A percentile compares a stretch with the other conserved stretches of the same genome.
phyloP scores from a whole-genome alignment of 2,888 invertebrate species.

The Lypha dubia region DNA sequence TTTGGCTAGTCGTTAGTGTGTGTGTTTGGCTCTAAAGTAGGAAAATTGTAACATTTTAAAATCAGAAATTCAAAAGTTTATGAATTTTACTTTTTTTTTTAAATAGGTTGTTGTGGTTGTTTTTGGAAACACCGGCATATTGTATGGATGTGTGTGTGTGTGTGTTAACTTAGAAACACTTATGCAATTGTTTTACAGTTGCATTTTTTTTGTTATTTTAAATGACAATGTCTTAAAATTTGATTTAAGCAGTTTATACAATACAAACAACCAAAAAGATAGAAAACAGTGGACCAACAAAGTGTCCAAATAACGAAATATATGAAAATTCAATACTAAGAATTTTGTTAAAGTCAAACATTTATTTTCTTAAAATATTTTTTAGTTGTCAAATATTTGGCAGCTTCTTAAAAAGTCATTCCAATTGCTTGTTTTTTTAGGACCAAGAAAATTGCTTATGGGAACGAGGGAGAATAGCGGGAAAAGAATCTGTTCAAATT shows the following conservation, averaged over 20 bases:
- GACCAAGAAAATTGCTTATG: too few relatives aligned
- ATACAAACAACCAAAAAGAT: constrained; percentile 24
- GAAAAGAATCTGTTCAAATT: too few relatives aligned
- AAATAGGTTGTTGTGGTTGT: constrained; percentile 16
- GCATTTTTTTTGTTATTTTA: constrained; percentile 1
- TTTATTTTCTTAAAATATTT: too few relatives aligned
- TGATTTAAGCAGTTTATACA: constrained; percentile 45
- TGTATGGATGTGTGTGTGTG: background rate
- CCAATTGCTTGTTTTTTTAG: too few relatives aligned
- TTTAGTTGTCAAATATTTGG: too few relatives aligned
- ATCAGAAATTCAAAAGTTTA: constrained; percentile 49
- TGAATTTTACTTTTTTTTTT: constrained; percentile 35
- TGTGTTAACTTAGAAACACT: constrained; percentile 6
- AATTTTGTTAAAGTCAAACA: too few relatives aligned
- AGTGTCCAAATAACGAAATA: background rate
- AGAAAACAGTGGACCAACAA: constrained; percentile 29
- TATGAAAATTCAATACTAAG: too few relatives aligned
- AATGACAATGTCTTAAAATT: constrained; percentile 62
- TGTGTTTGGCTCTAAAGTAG: constrained; percentile 17
- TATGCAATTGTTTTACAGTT: constrained; percentile 29
- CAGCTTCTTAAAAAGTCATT: too few relatives aligned
- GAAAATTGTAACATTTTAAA: constrained; percentile 61
- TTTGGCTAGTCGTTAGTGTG: constrained; percentile 3
- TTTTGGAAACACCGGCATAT: constrained; percentile 36
- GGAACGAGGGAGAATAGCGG: too few relatives aligned